A percentile compares a stretch with the other conserved stretches of the same genome.
Evolutionary conservation across 2,113 vertebrate species (phyloP).

Genomic region (Pseudopipra pipra): DNA sequence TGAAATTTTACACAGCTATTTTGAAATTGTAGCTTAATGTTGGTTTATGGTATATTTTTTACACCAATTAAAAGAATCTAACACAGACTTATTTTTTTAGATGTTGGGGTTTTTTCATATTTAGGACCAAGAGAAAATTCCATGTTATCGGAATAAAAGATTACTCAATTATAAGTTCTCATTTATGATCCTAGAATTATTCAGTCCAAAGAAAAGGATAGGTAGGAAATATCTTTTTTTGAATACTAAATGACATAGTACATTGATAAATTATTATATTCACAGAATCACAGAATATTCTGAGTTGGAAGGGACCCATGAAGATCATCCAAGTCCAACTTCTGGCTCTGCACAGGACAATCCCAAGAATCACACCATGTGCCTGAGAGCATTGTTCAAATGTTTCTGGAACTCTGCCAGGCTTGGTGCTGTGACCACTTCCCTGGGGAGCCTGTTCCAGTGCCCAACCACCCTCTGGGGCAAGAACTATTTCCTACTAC

Average conservation of each 20-base stretch:
- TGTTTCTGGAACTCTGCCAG: rapidly evolving
- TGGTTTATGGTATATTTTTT: not conserved
- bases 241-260: not conserved
- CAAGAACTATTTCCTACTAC: rapidly evolving
- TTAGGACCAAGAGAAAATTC: not conserved
- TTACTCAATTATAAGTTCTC: not conserved
- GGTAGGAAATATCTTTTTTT: not conserved
- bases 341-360: not conserved
- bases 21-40: not conserved
- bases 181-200: not conserved
- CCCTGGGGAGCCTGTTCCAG: not conserved
- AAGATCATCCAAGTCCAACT: not conserved
- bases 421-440: not conserved
- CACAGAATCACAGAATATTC: not conserved
- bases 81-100: not conserved
- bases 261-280: not conserved
- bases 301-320: not conserved
- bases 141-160: not conserved
- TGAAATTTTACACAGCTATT: not conserved
- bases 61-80: not conserved
- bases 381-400: not conserved
- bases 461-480: not conserved
- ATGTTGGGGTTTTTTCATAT: not conserved
- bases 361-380: not conserved
- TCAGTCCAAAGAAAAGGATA: not conserved